Base-by-base conservation (phyloP, 2,113 vertebrate genomes). In the Dendropsophus ebraccatus region DNA sequence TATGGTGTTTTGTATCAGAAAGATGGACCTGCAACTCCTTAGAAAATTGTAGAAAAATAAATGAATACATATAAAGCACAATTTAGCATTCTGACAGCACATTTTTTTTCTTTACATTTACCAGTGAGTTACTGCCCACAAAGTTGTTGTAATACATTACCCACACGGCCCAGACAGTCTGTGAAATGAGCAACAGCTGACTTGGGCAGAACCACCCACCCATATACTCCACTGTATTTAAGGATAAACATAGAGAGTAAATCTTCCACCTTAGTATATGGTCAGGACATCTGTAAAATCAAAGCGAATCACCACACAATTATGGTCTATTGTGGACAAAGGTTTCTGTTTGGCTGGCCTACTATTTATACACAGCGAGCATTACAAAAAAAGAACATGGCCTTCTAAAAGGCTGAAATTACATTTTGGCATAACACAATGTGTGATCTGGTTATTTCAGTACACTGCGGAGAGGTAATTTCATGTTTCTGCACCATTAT, bases 341-440 rank as follows among this genome's bases (percentile, higher is more conserved):
- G 17, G 75, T 80, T 70, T 52, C 58, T 50, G 25, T 25, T 25
- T 76, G 30, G 47, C 25, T 47, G 47, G 23, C 30, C 37, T 49
- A 84, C 83, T 85, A 85, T 65, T 77, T 67, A 65, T 85, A 85
- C 16, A 77, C 73, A 77, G 5, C 23, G 74, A 85, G 52, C 32
- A 85, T 85, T 50, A 62, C 35, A 62, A 47, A 49, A n/a, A 65
- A 50, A 76, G 37, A 76, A 49, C 58, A 50, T 37, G 45, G 83
- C 25, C 23, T 77, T 47, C 56, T 76, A 23, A 25, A 77, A 45
- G 75, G 2, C 84, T 80, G 49, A 80, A 80, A 80, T 85, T 85
- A 67, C 73, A 85, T 80, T 86, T 80, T 86, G 76, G 32, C 65
- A 56, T 80, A 56, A 79, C 23, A 58, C 84, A 86, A 80, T 80